phyloP scores from a whole-genome alignment of 2,113 vertebrate genomes.

The Ceyx margarethae region DNA sequence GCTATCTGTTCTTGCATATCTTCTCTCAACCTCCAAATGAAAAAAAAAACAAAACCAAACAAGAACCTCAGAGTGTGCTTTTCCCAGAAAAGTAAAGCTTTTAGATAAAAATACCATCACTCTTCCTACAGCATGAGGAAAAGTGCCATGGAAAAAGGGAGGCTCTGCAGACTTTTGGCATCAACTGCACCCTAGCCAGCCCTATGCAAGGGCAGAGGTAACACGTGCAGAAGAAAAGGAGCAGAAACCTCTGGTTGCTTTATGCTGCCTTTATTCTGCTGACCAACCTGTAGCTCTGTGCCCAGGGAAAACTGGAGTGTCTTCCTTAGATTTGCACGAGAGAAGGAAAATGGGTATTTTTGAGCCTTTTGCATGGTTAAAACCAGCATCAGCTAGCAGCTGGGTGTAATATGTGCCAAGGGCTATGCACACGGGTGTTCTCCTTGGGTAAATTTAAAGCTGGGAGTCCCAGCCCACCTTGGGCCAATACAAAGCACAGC shows the following conservation, averaged over 20 bases:
- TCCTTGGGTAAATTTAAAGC: neutral
- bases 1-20: neutral
- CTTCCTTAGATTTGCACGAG: neutral
- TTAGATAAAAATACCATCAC: neutral
- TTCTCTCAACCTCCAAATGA: neutral
- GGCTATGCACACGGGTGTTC: neutral
- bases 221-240: neutral
- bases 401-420: neutral
- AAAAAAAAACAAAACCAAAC: neutral
- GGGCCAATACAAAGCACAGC: neutral
- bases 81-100: neutral
- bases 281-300: neutral
- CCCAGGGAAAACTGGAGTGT: accelerated
- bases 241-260: neutral
- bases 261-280: neutral
- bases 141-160: neutral
- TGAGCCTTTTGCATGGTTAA: neutral
- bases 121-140: neutral
- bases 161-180: neutral
- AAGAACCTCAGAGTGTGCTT: neutral
- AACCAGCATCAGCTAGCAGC: neutral
- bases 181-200: neutral
- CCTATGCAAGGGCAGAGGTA: neutral
- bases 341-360: neutral
- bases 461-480: neutral